Evolutionary conservation across 2,113 vertebrate species (phyloP).

Genomic region (Pollachius pollachius): DNA sequence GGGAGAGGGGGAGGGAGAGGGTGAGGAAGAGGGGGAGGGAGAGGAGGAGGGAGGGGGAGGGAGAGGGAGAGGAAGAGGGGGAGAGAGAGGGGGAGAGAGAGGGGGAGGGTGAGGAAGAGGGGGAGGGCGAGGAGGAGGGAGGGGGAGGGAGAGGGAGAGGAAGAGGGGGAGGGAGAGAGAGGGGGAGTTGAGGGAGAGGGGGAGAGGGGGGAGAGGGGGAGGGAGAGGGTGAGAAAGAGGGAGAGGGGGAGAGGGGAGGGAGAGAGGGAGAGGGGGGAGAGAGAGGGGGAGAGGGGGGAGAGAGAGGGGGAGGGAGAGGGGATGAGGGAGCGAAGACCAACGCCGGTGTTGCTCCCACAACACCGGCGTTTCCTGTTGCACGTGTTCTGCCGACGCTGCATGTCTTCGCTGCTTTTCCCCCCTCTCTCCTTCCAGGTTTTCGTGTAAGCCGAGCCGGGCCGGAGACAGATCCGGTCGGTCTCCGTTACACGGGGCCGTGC

Average conservation of each 20-base stretch:
- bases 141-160: not conserved
- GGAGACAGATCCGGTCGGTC: conserved; percentile 48
- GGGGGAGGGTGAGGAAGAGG: conserved; percentile 15
- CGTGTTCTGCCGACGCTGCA: conserved; percentile 58
- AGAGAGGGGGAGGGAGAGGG: not conserved
- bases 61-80: not conserved
- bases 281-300: not conserved
- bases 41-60: too few relatives aligned
- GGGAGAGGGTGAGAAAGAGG: not conserved
- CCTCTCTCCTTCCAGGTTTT: conserved; percentile 56
- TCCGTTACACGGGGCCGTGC: conserved; percentile 53
- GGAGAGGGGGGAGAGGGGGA: not conserved
- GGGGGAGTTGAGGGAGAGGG: too few relatives aligned
- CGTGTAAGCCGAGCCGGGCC: conserved; percentile 64
- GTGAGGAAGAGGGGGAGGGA: too few relatives aligned
- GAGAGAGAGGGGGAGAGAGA: conserved; percentile 12
- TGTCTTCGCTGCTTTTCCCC: not conserved
- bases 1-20: too few relatives aligned
- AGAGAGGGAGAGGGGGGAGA: conserved; percentile 6
- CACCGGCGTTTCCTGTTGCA: conserved; percentile 56
- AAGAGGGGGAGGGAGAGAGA: conserved; percentile 8
- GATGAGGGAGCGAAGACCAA: conserved; percentile 1
- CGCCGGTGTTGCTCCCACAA: too few relatives aligned
- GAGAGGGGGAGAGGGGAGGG: not conserved
- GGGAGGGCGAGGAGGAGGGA: conserved; percentile 9